These are phyloP conservation scores for Gisinianus flammeolus DNA, from an alignment of 2,888 invertebrate genomes.

Conservation along the genomic window DNA sequence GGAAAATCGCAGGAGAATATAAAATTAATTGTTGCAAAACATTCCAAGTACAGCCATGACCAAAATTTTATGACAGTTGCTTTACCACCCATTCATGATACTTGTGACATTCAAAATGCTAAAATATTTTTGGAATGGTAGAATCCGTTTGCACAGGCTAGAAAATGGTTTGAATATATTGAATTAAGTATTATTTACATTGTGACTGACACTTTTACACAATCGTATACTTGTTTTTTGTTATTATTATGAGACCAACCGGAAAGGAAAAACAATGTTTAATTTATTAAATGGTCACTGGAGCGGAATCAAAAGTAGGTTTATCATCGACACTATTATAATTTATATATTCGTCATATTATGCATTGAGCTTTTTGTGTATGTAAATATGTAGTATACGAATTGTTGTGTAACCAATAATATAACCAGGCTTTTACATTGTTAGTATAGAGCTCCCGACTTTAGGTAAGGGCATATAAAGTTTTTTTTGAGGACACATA, in stretches of 20 bases:
- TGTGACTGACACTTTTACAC: no score
- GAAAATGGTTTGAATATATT: no score
- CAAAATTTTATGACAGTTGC: no score
- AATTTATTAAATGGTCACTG: not conserved
- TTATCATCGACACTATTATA: not conserved
- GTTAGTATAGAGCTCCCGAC: no score
- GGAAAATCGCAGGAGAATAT: not conserved
- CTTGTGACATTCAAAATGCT: no score
- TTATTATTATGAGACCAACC: not conserved
- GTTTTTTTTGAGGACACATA: not conserved
- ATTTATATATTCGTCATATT: not conserved
- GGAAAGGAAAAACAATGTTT: not conserved
- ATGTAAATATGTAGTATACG: not conserved
- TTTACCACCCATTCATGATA: no score
- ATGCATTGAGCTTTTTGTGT: not conserved
- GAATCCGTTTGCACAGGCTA: no score
- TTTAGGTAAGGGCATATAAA: not conserved
- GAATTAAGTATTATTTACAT: no score
- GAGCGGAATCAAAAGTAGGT: slow-evolving; percentile 33
- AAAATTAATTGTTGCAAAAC: not conserved
- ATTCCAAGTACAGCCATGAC: no score
- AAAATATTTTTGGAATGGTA: no score
- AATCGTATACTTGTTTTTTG: no score
- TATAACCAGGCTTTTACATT: not conserved
- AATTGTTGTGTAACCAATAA: not conserved